Evolutionary conservation across 2,888 invertebrate genomes (phyloP).

Genomic region (Eudasyphora cyanicolor): DNA sequence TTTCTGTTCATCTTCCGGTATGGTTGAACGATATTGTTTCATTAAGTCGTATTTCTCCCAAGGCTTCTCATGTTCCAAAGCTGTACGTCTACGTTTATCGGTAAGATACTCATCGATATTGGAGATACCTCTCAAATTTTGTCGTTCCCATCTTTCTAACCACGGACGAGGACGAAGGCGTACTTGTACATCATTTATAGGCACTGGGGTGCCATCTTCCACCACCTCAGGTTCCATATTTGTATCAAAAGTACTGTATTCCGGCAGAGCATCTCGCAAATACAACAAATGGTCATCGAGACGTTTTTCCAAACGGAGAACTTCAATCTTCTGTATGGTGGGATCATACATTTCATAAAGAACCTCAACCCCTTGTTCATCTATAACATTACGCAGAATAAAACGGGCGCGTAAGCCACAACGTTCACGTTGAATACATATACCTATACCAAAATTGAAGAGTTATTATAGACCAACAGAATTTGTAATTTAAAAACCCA

Average conservation of each 20-base stretch:
- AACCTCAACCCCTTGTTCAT: conserved; percentile 89
- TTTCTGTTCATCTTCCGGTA: conserved; percentile 93
- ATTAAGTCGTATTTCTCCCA: conserved; percentile 96
- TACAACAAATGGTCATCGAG: conserved; percentile 94
- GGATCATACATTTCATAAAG: conserved; percentile 93
- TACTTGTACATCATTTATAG: conserved; percentile 88
- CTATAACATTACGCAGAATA: conserved; percentile 94
- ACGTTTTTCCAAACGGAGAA: conserved; percentile 94
- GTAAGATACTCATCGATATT: conserved; percentile 83
- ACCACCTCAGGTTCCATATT: conserved; percentile 93
- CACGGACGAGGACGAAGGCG: conserved; percentile 91
- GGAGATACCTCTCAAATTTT: conserved; percentile 87
- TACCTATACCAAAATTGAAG: conserved; percentile 80
- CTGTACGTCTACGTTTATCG: conserved; percentile 81
- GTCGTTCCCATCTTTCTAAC: conserved; percentile 93
- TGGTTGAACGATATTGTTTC: conserved; percentile 93
- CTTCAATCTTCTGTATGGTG: conserved; percentile 92
- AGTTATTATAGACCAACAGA: background rate
- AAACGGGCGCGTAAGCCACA: conserved; percentile 92
- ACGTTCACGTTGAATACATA: conserved; percentile 93
- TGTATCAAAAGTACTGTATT: conserved; percentile 95
- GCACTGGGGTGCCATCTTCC: conserved; percentile 88
- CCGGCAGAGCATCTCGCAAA: conserved; percentile 92
- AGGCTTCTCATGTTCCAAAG: conserved; percentile 85
- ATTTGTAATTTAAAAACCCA: conserved; percentile 53